Percentiles rank a stretch among this genome's conserved stretches.
These are phyloP conservation scores for Sanderia malayensis DNA, from an alignment of 30 jellyfish, hydroid and myxozoan genomes.

Conservation along the genomic window DNA sequence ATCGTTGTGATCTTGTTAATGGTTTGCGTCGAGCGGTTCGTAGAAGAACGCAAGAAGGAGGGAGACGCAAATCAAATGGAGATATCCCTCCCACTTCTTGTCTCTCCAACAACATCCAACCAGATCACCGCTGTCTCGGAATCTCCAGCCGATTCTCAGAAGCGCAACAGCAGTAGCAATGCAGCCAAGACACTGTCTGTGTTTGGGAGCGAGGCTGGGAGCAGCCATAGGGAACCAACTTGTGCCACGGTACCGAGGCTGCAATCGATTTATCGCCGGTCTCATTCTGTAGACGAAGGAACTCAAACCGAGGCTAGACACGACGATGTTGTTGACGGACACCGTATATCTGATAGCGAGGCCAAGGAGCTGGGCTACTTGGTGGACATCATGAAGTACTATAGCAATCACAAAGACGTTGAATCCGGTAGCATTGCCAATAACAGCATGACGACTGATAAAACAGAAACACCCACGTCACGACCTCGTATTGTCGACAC, in stretches of 20 bases:
- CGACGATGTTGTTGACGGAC: slow-evolving; percentile 30
- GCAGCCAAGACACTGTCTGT: slow-evolving; percentile 19
- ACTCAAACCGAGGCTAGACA: slow-evolving; percentile 64
- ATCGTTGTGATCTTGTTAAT: slow-evolving; percentile 45
- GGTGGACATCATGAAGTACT: slow-evolving; percentile 71
- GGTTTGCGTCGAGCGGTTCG: slow-evolving; percentile 59
- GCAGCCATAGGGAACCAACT: slow-evolving; percentile 44
- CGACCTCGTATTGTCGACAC: slow-evolving; percentile 67
- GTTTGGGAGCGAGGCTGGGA: slow-evolving; percentile 49
- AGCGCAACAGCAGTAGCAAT: not conserved
- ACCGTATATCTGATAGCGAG: slow-evolving; percentile 66
- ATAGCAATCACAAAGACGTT: slow-evolving; percentile 16
- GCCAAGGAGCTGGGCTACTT: slow-evolving; percentile 71
- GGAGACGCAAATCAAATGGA: slow-evolving; percentile 31
- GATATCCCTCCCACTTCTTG: slow-evolving; percentile 63
- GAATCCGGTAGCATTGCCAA: not conserved
- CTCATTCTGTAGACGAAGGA: slow-evolving; percentile 68
- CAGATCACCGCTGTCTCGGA: slow-evolving; percentile 19
- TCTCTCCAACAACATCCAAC: slow-evolving; percentile 10
- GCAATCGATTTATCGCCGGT: slow-evolving; percentile 10
- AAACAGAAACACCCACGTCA: not conserved
- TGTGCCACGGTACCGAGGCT: slow-evolving; percentile 23
- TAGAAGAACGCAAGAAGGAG: slow-evolving; percentile 35
- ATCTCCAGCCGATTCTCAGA: slow-evolving; percentile 1
- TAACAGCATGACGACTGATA: not conserved